Evolutionary conservation across 2,113 vertebrate species (phyloP), one percentile per base, ranked within the genome.

Genomic region (Zonotrichia leucophrys): DNA sequence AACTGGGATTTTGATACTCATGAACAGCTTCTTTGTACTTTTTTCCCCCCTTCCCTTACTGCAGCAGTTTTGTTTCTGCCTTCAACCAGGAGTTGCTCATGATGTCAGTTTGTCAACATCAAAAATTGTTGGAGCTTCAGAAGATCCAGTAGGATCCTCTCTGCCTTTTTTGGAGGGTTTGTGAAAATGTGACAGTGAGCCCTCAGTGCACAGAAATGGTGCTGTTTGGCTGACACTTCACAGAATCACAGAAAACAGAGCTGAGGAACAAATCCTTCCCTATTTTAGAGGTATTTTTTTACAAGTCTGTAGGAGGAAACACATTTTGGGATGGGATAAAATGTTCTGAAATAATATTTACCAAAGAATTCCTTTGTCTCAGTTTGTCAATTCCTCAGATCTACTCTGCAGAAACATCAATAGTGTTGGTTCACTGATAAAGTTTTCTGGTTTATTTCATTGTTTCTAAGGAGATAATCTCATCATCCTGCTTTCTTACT

Each of bases 41-140:
- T 2, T 0, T 10, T 0, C 0, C 13, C 13, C 13, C 12, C 11
- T 50, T 39, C 24, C 52, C 30, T 39, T 67, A 18, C 33, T 74
- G 42, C 17, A 93, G 87, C 42, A 80, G 13, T 44, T 60, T 23
- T 73, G 52, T n/a, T 87, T 74, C 63, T 80, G 68, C 22, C 25
- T 84, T 75, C 70, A 82, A 1, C 20, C 5, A 52, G 27, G 10
- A 41, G 22, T 4, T 68, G 49, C 66, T 83, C 67, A 53, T 0
- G 0, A n/a, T 35, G n/a, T 25, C 50, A 46, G 14, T 33, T 18
- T 50, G 60, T 79, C 83, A 83, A n/a, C 10, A 90, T n/a, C 52
- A 87, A 28, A 92, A 67, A 17, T 2, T 8, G 33, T 2, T 53
- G 81, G 27, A 66, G 49, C 28, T 73, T 53, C 50, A 66, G 37